Evolutionary conservation across 2,113 vertebrate species (phyloP).

Genomic region (Uropsilus gracilis): DNA sequence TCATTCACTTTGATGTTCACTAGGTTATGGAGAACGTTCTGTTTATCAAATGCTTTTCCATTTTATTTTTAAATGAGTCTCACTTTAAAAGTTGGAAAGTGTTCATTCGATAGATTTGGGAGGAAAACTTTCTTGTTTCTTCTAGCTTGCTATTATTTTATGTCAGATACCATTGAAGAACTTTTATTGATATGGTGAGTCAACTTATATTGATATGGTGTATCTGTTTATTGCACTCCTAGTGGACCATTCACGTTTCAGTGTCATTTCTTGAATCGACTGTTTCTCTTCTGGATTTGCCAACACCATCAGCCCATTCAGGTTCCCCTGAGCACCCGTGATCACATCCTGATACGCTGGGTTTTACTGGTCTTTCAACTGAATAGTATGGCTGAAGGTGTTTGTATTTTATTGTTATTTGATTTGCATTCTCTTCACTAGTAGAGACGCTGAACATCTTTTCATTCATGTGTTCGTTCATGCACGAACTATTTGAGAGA

Average conservation of each 20-base stretch:
- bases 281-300: background rate
- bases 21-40: too few species aligned
- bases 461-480: constrained; percentile 3
- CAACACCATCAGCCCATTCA: background rate
- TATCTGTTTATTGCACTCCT: background rate
- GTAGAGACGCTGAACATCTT: background rate
- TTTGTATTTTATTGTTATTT: background rate
- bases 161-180: too few species aligned
- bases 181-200: too few species aligned
- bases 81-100: too few species aligned
- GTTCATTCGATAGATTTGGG: too few species aligned
- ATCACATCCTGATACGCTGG: background rate
- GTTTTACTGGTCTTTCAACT: background rate
- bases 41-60: too few species aligned
- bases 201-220: background rate
- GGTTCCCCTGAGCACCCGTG: too few species aligned
- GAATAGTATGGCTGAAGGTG: background rate
- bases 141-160: too few species aligned
- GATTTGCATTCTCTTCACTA: background rate
- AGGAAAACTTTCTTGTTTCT: too few species aligned
- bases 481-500: background rate
- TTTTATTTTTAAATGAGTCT: too few species aligned
- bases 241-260: background rate
- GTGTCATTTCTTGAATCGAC: background rate
- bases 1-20: too few species aligned